A percentile compares a stretch with the other conserved stretches of the same genome.
Conservation (phyloP, 2,797 vertebrate genomes). For the Artibeus lituratus region DNA sequence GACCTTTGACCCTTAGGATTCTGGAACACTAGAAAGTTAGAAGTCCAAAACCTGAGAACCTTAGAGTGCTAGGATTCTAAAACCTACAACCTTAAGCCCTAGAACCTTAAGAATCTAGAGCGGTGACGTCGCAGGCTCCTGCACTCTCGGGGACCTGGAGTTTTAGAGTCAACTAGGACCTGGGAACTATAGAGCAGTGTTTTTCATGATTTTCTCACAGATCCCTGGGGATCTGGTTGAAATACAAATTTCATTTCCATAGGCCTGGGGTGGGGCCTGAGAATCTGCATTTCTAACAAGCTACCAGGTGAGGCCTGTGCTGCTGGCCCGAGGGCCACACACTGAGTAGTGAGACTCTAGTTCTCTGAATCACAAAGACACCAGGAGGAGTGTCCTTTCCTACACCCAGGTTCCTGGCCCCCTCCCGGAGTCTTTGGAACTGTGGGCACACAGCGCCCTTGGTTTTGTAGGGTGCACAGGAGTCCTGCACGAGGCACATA, state of each 20-base stretch:
- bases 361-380: background rate
- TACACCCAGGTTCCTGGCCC: too few relatives aligned
- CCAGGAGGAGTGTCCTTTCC: background rate
- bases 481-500: background rate
- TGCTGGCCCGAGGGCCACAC: background rate
- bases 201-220: background rate
- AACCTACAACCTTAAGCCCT: background rate
- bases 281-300: background rate
- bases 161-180: background rate
- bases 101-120: background rate
- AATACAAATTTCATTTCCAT: background rate
- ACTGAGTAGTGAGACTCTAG: accelerated
- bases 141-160: background rate
- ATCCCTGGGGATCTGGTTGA: too few relatives aligned
- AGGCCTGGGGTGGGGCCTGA: background rate
- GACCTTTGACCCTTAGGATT: background rate
- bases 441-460: too few relatives aligned
- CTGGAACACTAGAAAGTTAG: background rate
- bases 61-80: background rate
- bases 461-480: background rate
- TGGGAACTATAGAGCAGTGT: too few relatives aligned
- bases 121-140: background rate
- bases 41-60: background rate
- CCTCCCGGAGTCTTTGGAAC: background rate
- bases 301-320: accelerated